Evolutionary conservation across 2,888 invertebrate genomes (phyloP).

Genomic region (Coremacera marginata): DNA sequence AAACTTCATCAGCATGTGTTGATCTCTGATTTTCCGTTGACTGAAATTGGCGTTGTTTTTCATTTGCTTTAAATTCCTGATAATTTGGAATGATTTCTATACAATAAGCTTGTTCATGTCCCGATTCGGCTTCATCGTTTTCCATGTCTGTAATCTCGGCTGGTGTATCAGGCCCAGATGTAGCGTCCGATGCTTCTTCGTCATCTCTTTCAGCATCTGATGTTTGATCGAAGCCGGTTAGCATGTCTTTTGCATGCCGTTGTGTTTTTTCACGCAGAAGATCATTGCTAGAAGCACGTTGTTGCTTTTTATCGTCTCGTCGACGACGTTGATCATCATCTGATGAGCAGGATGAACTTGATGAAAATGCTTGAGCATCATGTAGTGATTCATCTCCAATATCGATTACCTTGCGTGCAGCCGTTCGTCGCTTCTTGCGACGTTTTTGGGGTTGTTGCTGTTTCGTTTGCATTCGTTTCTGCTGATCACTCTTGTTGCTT

Average conservation of each 20-base stretch:
- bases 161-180: constrained; percentile 90
- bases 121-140: constrained; percentile 61
- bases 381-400: constrained; percentile 37
- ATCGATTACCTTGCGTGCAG: constrained; percentile 33
- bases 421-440: constrained; percentile 53
- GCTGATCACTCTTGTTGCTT: neutral
- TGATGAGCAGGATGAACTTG: constrained; percentile 70
- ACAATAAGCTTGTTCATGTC: constrained; percentile 6
- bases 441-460: constrained; percentile 49
- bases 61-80: constrained; percentile 41
- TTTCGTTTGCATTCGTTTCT: constrained; percentile 4
- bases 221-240: neutral
- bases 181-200: constrained; percentile 84
- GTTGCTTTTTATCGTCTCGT: constrained; percentile 23
- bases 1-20: neutral
- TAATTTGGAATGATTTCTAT: constrained; percentile 40
- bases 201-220: constrained; percentile 51
- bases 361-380: constrained; percentile 47
- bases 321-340: constrained; percentile 61
- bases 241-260: neutral
- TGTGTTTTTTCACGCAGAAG: neutral
- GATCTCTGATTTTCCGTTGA: neutral
- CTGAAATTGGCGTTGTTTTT: constrained; percentile 24
- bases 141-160: constrained; percentile 78
- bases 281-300: constrained; percentile 15